A percentile compares a stretch with the other conserved stretches of the same genome.
Evolutionary conservation across 1,140 invertebrate species (phyloP).

Genomic region (Lucilia sericata): DNA sequence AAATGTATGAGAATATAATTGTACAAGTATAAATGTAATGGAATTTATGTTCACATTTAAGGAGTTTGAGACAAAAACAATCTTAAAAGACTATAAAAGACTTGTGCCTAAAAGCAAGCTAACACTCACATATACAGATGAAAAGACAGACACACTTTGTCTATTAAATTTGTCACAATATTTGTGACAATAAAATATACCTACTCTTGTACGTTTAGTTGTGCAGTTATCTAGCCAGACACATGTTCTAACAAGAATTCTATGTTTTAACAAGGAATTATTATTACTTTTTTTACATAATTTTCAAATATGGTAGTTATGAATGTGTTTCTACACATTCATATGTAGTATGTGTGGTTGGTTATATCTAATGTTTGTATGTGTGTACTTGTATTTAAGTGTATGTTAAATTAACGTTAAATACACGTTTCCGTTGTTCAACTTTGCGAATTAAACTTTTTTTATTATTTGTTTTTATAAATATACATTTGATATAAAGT

Average conservation of each 20-base stretch:
- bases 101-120: background rate
- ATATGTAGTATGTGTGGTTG: no score
- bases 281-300: background rate
- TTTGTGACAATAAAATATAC: background rate
- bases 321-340: no score
- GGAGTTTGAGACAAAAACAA: no score
- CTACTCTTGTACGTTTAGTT: background rate
- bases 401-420: background rate
- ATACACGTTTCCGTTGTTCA: background rate
- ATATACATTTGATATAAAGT: background rate
- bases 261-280: background rate
- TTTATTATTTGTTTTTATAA: background rate
- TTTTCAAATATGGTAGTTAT: background rate
- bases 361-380: no score
- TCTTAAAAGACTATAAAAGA: background rate
- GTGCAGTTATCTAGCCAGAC: background rate
- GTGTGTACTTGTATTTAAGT: no score
- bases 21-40: no score
- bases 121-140: no score
- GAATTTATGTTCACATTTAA: no score
- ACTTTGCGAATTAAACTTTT: background rate
- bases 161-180: background rate
- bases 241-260: background rate
- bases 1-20: no score
- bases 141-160: background rate